Evolutionary conservation across 2,797 vertebrate genomes (phyloP), one percentile per base, ranked within the genome.

Genomic region (Lagorchestes hirsutus): DNA sequence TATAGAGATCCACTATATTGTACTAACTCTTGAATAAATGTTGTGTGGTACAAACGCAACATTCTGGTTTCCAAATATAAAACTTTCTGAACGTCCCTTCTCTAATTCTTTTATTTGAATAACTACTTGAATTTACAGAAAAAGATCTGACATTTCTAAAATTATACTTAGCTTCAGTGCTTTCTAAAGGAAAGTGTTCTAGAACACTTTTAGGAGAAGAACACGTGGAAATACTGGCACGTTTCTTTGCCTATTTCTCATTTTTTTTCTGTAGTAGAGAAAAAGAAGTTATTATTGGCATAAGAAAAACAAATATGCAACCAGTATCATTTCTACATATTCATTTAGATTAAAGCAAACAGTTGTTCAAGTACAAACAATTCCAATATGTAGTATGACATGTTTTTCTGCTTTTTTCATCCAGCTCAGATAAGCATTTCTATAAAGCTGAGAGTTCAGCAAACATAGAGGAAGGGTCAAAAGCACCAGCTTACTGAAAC

Each of bases 21-120:
- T 87, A 27, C 40, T 87, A 50, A 87, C 24, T 87, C 74, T 87
- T 87, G 9, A 34, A 87, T 87, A 87, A 87, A 87, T 12, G 74
- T 87, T 87, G 50, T 27, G 3, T 50, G 40, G 18, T 87, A 50
- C 8, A 87, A 87, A 87, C 40, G 27, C 50, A 14, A 54, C 56
- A 52, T 91, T 0, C 29, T 56, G 56, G 58, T 55, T 93, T 74
- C 54, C 55, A 62, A 93, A 93, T 90, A 90, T 91, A 96, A 82
- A 74, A 57, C 92, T 90, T 92, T 91, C 55, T 93, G 8, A 31
- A 92, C 5, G 67, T 92, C 97, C 96, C 0, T 56, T 27, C 91
- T 56, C 62, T 96, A 91, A 91, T 87, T 24, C 40, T 62, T 94
- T 96, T 56, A 90, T 34, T 95, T 0, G 34, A 95, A n/a, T 34